phyloP scores from a whole-genome alignment of 2,797 vertebrate species.

The Acanthurus leucopareius region DNA sequence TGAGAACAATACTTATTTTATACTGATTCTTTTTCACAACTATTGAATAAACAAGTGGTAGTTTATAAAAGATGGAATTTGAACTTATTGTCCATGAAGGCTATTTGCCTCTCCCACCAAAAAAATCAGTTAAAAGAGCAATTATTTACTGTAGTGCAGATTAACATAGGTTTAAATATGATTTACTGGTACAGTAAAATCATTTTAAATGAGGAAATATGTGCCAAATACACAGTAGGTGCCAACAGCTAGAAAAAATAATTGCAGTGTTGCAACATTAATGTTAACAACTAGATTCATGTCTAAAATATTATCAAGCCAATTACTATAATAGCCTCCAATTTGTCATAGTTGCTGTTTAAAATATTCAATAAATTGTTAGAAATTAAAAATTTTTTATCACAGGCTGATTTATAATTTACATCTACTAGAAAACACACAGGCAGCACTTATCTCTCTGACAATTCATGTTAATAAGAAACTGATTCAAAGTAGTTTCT shows the following conservation, averaged over 20 bases:
- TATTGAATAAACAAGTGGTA: slow-evolving; percentile 2
- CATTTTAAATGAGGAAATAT: slow-evolving; percentile 25
- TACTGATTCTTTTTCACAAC: background rate
- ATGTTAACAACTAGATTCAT: slow-evolving; percentile 7
- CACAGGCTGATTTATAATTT: slow-evolving; percentile 11
- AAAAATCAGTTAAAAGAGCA: background rate
- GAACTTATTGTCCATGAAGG: background rate
- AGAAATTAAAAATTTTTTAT: slow-evolving; percentile 31
- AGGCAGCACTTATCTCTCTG: slow-evolving; percentile 17
- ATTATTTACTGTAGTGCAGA: slow-evolving; percentile 7
- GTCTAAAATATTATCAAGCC: slow-evolving; percentile 20
- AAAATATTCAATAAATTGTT: slow-evolving; percentile 19
- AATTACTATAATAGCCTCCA: slow-evolving; percentile 7
- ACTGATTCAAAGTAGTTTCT: slow-evolving; percentile 39
- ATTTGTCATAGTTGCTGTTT: slow-evolving; percentile 3
- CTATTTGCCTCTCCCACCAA: background rate
- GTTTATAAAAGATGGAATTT: background rate
- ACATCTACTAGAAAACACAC: slow-evolving; percentile 13
- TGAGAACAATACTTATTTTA: background rate
- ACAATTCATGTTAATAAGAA: slow-evolving; percentile 37
- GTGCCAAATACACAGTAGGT: slow-evolving; percentile 12
- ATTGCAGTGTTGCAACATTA: slow-evolving; percentile 25
- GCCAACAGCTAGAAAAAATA: slow-evolving; percentile 2
- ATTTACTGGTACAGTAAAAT: background rate
- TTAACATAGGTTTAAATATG: background rate